These are phyloP conservation scores for Spilosoma lubricipeda DNA, from an alignment of 2,888 invertebrate genomes.

Conservation along the genomic window DNA sequence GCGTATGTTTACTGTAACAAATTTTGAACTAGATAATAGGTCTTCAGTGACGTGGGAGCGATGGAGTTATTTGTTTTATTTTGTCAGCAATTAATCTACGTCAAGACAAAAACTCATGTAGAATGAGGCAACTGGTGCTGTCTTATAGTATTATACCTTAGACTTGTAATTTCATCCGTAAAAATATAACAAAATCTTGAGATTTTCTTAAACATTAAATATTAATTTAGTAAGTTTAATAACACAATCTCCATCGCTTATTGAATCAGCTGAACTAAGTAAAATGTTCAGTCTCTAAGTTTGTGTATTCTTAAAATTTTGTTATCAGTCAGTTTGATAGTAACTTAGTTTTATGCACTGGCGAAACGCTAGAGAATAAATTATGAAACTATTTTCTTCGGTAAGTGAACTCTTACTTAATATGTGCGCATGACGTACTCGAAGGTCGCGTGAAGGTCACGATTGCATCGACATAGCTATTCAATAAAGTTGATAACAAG, in stretches of 20 bases:
- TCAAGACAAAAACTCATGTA: conserved; percentile 1
- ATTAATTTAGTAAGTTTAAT: background rate
- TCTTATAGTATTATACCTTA: background rate
- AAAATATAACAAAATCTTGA: background rate
- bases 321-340: background rate
- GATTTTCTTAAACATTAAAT: background rate
- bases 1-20: background rate
- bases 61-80: conserved; percentile 4
- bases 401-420: background rate
- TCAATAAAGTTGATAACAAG: background rate
- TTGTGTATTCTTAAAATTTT: background rate
- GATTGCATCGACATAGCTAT: background rate
- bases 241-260: background rate
- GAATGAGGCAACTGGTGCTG: background rate
- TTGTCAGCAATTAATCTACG: conserved; percentile 5
- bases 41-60: conserved; percentile 1
- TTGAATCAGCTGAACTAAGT: background rate
- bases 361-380: background rate
- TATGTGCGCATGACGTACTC: background rate
- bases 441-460: background rate
- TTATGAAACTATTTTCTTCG: background rate
- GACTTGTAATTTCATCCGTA: background rate
- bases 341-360: background rate
- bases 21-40: background rate
- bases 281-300: background rate